These are phyloP conservation scores for Cariama cristata DNA, from an alignment of 2,113 vertebrate genomes.

Conservation along the genomic window DNA sequence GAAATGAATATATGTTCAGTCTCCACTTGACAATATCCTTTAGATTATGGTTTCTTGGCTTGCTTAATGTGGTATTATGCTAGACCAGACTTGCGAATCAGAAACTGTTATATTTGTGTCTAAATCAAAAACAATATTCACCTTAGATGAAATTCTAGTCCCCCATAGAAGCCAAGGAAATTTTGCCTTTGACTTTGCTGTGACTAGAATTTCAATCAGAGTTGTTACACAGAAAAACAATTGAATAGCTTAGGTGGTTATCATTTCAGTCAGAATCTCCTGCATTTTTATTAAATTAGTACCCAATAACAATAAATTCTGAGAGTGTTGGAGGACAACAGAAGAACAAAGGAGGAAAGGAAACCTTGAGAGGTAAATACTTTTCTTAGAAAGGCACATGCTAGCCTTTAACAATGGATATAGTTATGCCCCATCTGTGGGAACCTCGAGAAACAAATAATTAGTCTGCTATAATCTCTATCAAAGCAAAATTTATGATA, in stretches of 20 bases:
- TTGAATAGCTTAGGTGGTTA: slow-evolving; percentile 16
- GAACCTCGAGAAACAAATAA: slow-evolving; percentile 20
- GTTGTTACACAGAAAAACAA: slow-evolving; percentile 16
- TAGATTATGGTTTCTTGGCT: not conserved
- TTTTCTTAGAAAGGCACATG: not conserved
- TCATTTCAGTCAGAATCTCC: slow-evolving; percentile 39
- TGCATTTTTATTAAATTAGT: slow-evolving; percentile 59
- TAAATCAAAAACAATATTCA: slow-evolving; percentile 41
- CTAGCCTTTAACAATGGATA: not conserved
- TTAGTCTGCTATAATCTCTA: slow-evolving; percentile 7
- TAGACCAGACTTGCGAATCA: not conserved
- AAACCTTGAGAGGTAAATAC: slow-evolving; percentile 8
- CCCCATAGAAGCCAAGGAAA: slow-evolving; percentile 28
- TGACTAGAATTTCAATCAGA: slow-evolving; percentile 49
- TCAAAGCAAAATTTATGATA: slow-evolving; percentile 23
- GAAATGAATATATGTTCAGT: not conserved
- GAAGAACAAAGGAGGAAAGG: not conserved
- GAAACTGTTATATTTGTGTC: slow-evolving; percentile 31
- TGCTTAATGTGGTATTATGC: slow-evolving; percentile 2
- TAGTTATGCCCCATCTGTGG: not conserved
- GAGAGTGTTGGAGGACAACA: slow-evolving; percentile 3
- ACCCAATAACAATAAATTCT: slow-evolving; percentile 28
- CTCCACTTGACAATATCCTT: not conserved
- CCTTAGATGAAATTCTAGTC: slow-evolving; percentile 38
- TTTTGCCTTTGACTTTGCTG: not conserved